Conservation (phyloP, 2,888 invertebrate genomes). For the Erebia palarica region DNA sequence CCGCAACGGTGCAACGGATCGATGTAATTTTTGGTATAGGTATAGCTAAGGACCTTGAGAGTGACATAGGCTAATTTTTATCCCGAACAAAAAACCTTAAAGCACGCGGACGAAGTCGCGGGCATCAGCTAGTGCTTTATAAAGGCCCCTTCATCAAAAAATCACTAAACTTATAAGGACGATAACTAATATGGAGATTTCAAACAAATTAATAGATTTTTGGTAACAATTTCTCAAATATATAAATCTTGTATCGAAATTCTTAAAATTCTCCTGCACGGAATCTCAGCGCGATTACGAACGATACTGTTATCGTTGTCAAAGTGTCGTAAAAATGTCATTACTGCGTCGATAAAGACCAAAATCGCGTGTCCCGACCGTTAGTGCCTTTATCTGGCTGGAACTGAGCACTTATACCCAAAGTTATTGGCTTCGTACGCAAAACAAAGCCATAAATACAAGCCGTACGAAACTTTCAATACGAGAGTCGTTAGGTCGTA, state of each 20-base stretch:
- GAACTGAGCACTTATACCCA: slow-evolving; percentile 45
- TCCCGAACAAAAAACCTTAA: too few relatives aligned
- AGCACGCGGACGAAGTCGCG: too few relatives aligned
- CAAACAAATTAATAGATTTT: too few relatives aligned
- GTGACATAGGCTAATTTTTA: too few relatives aligned
- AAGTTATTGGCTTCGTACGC: slow-evolving; percentile 49
- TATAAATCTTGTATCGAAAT: neutral
- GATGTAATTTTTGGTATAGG: too few relatives aligned
- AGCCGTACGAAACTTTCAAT: slow-evolving; percentile 43
- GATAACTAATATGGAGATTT: too few relatives aligned
- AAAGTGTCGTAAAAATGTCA: slow-evolving; percentile 46
- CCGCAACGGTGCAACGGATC: too few relatives aligned
- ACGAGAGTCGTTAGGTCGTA: slow-evolving; percentile 35
- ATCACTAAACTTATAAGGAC: too few relatives aligned
- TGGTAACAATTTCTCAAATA: too few relatives aligned
- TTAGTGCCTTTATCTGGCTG: slow-evolving; percentile 47
- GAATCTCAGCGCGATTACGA: slow-evolving; percentile 42
- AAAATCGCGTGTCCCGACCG: slow-evolving; percentile 45
- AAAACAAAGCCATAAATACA: slow-evolving; percentile 47
- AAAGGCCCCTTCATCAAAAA: too few relatives aligned
- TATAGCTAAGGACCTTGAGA: too few relatives aligned
- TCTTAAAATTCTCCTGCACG: slow-evolving; percentile 37
- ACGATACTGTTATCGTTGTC: slow-evolving; percentile 46
- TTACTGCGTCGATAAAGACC: slow-evolving; percentile 45
- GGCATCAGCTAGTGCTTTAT: too few relatives aligned